Percentiles rank a stretch among this genome's conserved stretches.
Conservation (phyloP, 1,140 invertebrate genomes). For the Drosophila repletoides region DNA sequence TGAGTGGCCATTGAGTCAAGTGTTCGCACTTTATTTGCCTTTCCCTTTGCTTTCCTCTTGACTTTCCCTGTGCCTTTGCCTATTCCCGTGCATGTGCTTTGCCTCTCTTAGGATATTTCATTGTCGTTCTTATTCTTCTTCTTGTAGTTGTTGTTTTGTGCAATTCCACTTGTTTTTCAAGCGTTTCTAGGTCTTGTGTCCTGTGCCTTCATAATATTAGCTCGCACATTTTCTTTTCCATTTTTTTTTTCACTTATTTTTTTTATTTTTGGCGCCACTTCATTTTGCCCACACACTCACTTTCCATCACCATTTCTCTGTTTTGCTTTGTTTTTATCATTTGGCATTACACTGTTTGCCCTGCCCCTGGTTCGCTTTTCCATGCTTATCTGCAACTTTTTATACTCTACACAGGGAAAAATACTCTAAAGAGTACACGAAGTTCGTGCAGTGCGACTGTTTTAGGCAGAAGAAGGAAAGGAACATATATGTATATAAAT, state of each 20-base stretch:
- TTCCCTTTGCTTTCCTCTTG: constrained; percentile 28
- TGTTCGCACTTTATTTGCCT: constrained; percentile 60
- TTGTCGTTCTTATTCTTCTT: not conserved
- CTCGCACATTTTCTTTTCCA: constrained; percentile 44
- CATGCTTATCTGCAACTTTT: constrained; percentile 26
- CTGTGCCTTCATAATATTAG: constrained; percentile 55
- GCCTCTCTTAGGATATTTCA: not conserved
- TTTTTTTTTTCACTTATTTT: constrained; percentile 14
- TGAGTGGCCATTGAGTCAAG: constrained; percentile 67
- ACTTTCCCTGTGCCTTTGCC: no score
- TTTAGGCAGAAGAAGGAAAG: no score
- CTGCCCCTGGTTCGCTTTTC: constrained; percentile 20
- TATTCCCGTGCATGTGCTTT: no score
- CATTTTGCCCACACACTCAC: constrained; percentile 43
- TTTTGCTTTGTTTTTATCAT: constrained; percentile 59
- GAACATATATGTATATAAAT: no score
- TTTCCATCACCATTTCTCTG: constrained; percentile 13
- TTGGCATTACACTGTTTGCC: constrained; percentile 46
- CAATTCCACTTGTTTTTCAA: constrained; percentile 31
- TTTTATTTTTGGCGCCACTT: constrained; percentile 63
- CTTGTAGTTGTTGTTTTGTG: constrained; percentile 16
- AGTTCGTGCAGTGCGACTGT: no score
- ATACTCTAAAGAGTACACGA: no score
- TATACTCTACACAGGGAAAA: no score
- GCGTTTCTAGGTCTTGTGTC: not conserved